These are phyloP conservation scores for Meganola albula DNA, from an alignment of 2,888 invertebrate species.

Conservation along the genomic window DNA sequence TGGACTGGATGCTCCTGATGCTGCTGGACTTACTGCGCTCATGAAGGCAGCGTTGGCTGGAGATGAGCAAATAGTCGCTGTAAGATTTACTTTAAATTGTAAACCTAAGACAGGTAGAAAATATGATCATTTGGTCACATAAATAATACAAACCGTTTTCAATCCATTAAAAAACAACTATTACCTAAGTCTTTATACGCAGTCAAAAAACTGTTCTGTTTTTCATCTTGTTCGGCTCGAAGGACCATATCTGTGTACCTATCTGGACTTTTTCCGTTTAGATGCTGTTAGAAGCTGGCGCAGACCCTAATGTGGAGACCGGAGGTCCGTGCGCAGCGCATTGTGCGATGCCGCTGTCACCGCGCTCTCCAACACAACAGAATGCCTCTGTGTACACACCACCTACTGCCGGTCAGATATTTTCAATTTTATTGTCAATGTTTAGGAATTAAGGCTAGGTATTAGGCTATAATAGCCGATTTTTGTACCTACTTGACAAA, in stretches of 20 bases:
- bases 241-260: too few species aligned
- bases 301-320: conserved; percentile 89
- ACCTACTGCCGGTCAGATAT: conserved; percentile 54
- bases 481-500: too few species aligned
- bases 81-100: too few species aligned
- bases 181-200: too few species aligned
- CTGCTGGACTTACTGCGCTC: conserved; percentile 87
- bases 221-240: too few species aligned
- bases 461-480: too few species aligned
- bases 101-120: background rate
- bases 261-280: conserved; percentile 48
- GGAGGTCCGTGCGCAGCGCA: conserved; percentile 72
- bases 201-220: too few species aligned
- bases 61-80: conserved; percentile 85
- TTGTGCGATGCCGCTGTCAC: conserved; percentile 55
- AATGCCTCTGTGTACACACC: conserved; percentile 51
- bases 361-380: conserved; percentile 46
- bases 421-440: too few species aligned
- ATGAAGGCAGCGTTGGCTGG: conserved; percentile 90
- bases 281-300: conserved; percentile 87
- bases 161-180: too few species aligned
- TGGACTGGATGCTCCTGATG: conserved; percentile 85
- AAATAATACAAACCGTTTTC: too few species aligned
- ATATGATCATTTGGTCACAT: too few species aligned
- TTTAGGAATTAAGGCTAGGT: too few species aligned